Base-by-base conservation (phyloP, 2,797 vertebrate genomes). In the Hypotaenidia okinawae region DNA sequence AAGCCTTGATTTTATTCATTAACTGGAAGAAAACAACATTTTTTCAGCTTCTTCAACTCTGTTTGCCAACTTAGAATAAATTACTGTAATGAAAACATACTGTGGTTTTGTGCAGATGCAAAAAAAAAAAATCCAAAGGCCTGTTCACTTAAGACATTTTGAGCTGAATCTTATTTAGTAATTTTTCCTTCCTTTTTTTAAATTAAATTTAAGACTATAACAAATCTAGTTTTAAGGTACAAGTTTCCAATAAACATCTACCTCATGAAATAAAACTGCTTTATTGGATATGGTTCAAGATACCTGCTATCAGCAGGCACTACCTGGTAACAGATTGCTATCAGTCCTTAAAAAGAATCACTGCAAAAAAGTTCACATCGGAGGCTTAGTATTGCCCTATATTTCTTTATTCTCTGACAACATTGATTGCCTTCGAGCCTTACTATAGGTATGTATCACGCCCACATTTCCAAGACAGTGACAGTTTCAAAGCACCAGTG, bases 11-110 rank as follows among this genome's bases (percentile, higher is more conserved):
- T 80, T 66, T 67, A 83, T 59, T 80, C 63, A 63, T 1, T 69
- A n/a, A 66, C 83, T 87, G 47, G 10, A 9, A 72, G 32, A 84
- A 91, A 89, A 78, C n/a, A 81, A 75, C 35, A 47, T 87, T 90
- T 45, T 45, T 45, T 92, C 66, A 64, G 30, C 49, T 86, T 58
- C 73, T 88, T 78, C 74, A 70, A 77, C 27, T 37, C 51, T 21
- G 64, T 55, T 45, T 66, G 64, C 13, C 21, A 75, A 35, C 35
- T 57, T 43, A 16, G 30, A 92, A 81, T 78, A 77, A 74, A 30
- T 63, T 61, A 86, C 1, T 49, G 19, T 23, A 43, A 64, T 35
- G 19, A 90, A 78, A 95, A 49, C 32, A 62, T 41, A 59, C 18
- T 17, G 23, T 37, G 13, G 32, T 66, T 88, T 5, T 1, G 11